Evolutionary conservation across 2,888 invertebrate species (phyloP).

Genomic region (Heliconius ethilla): DNA sequence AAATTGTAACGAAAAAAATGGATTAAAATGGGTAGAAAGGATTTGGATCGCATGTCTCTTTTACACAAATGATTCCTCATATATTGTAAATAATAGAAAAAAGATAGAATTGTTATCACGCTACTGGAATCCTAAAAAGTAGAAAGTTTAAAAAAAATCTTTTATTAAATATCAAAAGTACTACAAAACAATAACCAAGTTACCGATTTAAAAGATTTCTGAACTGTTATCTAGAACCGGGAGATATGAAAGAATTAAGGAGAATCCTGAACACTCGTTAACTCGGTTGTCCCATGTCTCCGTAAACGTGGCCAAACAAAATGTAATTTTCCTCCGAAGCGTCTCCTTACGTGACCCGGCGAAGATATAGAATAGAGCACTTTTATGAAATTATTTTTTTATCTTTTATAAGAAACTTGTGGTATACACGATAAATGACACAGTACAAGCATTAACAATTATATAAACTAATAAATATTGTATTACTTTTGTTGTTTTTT

Average conservation of each 20-base stretch:
- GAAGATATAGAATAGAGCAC: slow-evolving; percentile 71
- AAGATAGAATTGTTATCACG: too few relatives aligned
- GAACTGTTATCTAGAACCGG: slow-evolving; percentile 53
- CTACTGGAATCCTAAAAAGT: too few relatives aligned
- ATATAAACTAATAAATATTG: background rate
- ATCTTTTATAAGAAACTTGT: slow-evolving; percentile 73
- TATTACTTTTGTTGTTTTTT: too few relatives aligned
- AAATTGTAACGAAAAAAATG: too few relatives aligned
- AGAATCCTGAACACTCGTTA: slow-evolving; percentile 77
- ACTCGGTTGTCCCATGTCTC: slow-evolving; percentile 77
- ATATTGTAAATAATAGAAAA: too few relatives aligned
- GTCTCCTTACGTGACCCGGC: slow-evolving; percentile 79
- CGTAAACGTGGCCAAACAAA: slow-evolving; percentile 77
- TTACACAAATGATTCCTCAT: too few relatives aligned
- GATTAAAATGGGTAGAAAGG: too few relatives aligned
- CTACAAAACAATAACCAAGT: slow-evolving; percentile 48
- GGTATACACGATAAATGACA: slow-evolving; percentile 66
- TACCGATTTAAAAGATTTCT: slow-evolving; percentile 49
- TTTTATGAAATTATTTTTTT: slow-evolving; percentile 77
- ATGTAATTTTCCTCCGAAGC: slow-evolving; percentile 79
- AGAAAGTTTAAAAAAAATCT: slow-evolving; percentile 32
- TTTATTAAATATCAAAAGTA: slow-evolving; percentile 44
- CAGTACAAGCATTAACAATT: background rate
- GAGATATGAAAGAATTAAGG: slow-evolving; percentile 73
- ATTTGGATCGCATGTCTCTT: too few relatives aligned